Conservation (phyloP, 2,797 vertebrate species). For the Parotocinclus haroldoi region DNA sequence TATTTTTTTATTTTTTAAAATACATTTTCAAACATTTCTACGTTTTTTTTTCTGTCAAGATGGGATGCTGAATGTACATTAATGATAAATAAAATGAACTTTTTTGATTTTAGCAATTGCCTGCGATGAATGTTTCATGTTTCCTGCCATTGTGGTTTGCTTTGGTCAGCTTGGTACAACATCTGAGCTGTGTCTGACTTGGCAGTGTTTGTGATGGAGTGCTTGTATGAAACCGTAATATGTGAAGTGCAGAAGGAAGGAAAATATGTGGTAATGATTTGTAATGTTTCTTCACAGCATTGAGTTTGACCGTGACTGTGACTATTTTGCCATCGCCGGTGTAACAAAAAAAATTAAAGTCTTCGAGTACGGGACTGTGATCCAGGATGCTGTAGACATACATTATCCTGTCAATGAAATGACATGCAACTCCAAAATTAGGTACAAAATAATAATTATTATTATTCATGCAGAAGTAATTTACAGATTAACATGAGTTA, state of each 20-base stretch:
- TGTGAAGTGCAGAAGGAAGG: conserved; percentile 10
- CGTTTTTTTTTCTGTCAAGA: too few relatives aligned
- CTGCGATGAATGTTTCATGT: too few relatives aligned
- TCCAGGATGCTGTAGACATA: conserved; percentile 98
- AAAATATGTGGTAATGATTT: conserved; percentile 26
- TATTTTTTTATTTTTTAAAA: too few relatives aligned
- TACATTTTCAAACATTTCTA: too few relatives aligned
- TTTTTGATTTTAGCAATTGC: too few relatives aligned
- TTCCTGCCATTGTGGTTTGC: too few relatives aligned
- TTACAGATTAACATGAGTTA: not conserved
- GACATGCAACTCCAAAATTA: conserved; percentile 99
- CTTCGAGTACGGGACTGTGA: conserved; percentile 96
- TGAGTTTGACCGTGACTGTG: conserved; percentile 98
- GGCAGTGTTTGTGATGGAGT: conserved; percentile 12
- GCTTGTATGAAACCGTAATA: conserved; percentile 32
- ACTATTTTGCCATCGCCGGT: conserved; percentile 98
- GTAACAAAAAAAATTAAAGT: conserved; percentile 99
- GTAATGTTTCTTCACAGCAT: conserved; percentile 73
- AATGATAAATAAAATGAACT: too few relatives aligned
- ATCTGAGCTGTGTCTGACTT: conserved; percentile 3
- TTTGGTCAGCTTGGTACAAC: not conserved
- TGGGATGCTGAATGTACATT: too few relatives aligned
- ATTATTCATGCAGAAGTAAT: not conserved
- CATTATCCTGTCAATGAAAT: conserved; percentile 99
- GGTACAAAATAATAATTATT: conserved; percentile 63